Evolutionary conservation across 2,113 vertebrate species (phyloP).

Genomic region (Bubo blakistoni): DNA sequence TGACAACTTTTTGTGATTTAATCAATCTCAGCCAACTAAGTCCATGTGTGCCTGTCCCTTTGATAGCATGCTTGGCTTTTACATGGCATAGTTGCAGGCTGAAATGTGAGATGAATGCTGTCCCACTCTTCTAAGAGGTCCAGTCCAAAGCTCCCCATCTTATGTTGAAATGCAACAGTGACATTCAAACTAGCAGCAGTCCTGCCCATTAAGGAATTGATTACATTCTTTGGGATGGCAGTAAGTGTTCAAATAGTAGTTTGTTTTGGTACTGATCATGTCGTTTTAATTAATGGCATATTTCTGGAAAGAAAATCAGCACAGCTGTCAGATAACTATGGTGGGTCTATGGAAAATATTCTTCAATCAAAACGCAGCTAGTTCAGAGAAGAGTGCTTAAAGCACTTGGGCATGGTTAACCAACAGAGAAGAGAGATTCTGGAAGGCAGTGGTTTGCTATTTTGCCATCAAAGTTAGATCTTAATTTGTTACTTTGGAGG

Average conservation of each 20-base stretch:
- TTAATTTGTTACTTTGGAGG: background rate
- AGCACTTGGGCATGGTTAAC: background rate
- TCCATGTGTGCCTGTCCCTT: background rate
- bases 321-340: background rate
- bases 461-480: background rate
- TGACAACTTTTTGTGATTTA: background rate
- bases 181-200: background rate
- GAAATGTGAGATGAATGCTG: background rate
- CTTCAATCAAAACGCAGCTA: background rate
- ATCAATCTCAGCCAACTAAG: background rate
- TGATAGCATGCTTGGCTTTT: background rate
- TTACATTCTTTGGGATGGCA: background rate
- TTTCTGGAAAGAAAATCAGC: background rate
- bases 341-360: background rate
- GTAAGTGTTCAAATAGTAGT: background rate
- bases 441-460: background rate
- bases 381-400: background rate
- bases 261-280: background rate
- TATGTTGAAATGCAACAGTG: background rate
- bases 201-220: background rate
- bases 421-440: background rate
- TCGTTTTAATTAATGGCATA: background rate
- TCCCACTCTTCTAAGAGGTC: background rate
- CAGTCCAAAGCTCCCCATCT: background rate
- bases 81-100: background rate